Evolutionary conservation across 2,113 vertebrate species (phyloP).

Genomic region (Chitala chitala): DNA sequence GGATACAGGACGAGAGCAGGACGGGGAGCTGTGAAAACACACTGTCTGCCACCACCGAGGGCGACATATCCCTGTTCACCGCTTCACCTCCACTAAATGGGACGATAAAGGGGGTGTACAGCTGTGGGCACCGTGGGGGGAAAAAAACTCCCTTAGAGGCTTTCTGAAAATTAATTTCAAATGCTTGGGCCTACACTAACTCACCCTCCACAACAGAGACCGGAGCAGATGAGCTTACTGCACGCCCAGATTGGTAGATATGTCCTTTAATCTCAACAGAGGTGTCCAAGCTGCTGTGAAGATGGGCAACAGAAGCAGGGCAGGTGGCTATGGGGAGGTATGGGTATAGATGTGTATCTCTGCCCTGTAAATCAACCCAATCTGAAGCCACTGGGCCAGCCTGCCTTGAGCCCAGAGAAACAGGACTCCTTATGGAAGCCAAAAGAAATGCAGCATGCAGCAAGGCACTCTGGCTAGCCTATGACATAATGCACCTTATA

Average conservation of each 20-base stretch:
- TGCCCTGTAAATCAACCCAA: constrained; percentile 11
- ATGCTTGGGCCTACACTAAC: constrained; percentile 62
- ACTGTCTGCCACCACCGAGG: no score
- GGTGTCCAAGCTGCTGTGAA: constrained; percentile 9
- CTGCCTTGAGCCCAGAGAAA: constrained; percentile 40
- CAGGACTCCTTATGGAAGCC: not conserved
- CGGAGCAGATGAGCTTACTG: not conserved
- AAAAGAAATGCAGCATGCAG: not conserved
- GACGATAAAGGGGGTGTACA: constrained; percentile 86
- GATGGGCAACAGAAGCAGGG: not conserved
- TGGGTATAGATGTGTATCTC: constrained; percentile 23
- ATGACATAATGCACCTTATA: not conserved
- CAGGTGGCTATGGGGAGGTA: not conserved
- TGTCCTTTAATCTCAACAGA: not conserved
- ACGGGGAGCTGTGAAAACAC: no score
- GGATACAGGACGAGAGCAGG: no score
- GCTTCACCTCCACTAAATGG: constrained; percentile 72
- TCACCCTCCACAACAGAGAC: constrained; percentile 49
- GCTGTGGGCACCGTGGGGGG: constrained; percentile 71
- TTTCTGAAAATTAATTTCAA: constrained; percentile 55
- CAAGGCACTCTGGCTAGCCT: not conserved
- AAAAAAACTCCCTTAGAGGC: constrained; percentile 67
- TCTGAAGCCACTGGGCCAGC: constrained; percentile 36
- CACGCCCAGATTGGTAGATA: not conserved
- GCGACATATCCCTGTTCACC: constrained; percentile 66